Conservation (phyloP, 2,888 invertebrate genomes). For the Trichogramma dendrolimi region DNA sequence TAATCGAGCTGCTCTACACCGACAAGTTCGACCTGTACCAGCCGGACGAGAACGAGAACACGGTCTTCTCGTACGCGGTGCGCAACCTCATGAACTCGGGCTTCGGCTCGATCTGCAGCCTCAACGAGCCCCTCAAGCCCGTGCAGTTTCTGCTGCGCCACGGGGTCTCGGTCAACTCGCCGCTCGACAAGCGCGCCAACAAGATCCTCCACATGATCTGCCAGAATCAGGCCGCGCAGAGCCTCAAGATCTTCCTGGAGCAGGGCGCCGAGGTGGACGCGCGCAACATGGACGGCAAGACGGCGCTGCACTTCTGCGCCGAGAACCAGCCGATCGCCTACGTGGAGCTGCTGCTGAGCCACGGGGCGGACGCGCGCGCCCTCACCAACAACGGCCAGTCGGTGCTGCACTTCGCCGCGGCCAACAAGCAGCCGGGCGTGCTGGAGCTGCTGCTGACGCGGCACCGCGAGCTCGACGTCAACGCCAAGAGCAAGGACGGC, state of each 20-base stretch:
- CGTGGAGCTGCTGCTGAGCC: conserved; percentile 4
- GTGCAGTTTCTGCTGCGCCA: conserved; percentile 14
- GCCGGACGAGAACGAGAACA: conserved; percentile 3
- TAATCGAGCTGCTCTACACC: conserved; percentile 11
- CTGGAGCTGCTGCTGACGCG: conserved; percentile 8
- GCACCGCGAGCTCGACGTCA: neutral
- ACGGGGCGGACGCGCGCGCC: conserved; percentile 10
- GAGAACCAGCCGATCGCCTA: conserved; percentile 8
- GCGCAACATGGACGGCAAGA: conserved; percentile 12
- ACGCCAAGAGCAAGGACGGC: conserved; percentile 13
- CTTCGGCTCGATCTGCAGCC: neutral
- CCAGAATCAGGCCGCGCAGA: conserved; percentile 13
- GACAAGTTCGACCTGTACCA: conserved; percentile 6
- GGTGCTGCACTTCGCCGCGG: conserved; percentile 20
- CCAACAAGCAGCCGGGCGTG: conserved; percentile 9
- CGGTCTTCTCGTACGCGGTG: conserved; percentile 11
- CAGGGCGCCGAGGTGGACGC: conserved; percentile 15
- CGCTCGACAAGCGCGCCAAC: conserved; percentile 5
- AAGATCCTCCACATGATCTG: conserved; percentile 19
- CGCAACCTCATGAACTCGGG: conserved; percentile 12
- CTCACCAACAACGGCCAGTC: conserved; percentile 12
- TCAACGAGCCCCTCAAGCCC: conserved; percentile 4
- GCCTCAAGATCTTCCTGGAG: conserved; percentile 12
- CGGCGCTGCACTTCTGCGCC: conserved; percentile 15
- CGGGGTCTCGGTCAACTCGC: conserved; percentile 9